Conservation (phyloP, 2,888 invertebrate genomes). For the Hydrotaea cyrtoneurina region DNA sequence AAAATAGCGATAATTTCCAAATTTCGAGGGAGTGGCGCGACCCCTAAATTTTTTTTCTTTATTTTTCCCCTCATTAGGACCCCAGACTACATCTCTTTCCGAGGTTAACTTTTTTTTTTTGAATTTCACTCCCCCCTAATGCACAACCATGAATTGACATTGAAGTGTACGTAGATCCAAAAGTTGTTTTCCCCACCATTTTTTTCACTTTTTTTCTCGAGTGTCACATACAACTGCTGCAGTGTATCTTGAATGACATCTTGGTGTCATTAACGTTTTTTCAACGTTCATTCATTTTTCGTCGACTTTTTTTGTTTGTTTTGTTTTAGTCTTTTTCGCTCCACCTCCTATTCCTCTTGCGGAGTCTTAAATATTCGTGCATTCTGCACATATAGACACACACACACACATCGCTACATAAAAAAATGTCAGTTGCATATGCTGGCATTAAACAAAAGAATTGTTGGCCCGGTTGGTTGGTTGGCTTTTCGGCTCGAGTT, state of each 20-base stretch:
- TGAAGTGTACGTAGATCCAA: too few relatives aligned
- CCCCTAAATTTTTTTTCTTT: too few relatives aligned
- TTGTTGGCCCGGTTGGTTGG: slow-evolving; percentile 35
- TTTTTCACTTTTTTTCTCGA: slow-evolving; percentile 11
- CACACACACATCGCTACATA: slow-evolving; percentile 8
- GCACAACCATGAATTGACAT: too few relatives aligned
- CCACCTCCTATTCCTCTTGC: neutral
- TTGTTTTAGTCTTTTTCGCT: slow-evolving; percentile 32
- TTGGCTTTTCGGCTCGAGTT: neutral
- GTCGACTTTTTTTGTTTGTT: slow-evolving; percentile 30
- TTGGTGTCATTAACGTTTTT: slow-evolving; percentile 57
- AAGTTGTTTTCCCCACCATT: too few relatives aligned
- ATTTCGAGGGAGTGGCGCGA: too few relatives aligned
- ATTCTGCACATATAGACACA: slow-evolving; percentile 49
- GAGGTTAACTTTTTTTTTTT: too few relatives aligned
- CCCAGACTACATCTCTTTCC: too few relatives aligned
- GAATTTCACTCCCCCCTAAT: too few relatives aligned
- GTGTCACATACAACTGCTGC: slow-evolving; percentile 40
- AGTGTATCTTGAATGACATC: slow-evolving; percentile 62
- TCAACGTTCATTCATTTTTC: slow-evolving; percentile 20
- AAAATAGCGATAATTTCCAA: too few relatives aligned
- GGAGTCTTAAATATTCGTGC: slow-evolving; percentile 53
- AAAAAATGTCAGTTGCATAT: slow-evolving; percentile 65
- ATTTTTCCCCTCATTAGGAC: too few relatives aligned
- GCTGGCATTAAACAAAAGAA: slow-evolving; percentile 63